Evolutionary conservation across 2,113 vertebrate species (phyloP).

Genomic region (Vombatus ursinus): DNA sequence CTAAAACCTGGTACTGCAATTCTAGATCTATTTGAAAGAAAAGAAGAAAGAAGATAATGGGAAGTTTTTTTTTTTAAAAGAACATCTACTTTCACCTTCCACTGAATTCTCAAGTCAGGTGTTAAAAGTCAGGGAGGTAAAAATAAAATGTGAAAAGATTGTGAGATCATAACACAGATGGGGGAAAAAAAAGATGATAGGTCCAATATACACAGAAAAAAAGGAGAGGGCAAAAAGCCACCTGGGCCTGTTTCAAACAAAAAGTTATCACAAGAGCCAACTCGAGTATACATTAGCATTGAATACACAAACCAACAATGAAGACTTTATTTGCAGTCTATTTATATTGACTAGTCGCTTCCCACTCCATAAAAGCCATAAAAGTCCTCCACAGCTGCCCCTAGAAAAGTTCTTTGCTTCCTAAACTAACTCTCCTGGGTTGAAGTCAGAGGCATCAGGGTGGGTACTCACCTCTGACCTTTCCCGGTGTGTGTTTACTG

Average conservation of each 20-base stretch:
- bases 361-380: not conserved
- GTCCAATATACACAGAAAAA: not conserved
- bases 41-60: not conserved
- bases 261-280: not conserved
- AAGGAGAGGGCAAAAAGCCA: not conserved
- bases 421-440: rapidly evolving
- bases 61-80: not conserved
- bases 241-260: not conserved
- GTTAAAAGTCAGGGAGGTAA: not conserved
- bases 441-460: not conserved
- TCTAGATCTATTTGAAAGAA: not conserved
- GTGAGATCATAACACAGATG: not conserved
- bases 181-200: not conserved
- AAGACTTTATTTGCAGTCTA: not conserved
- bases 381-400: not conserved
- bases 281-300: rapidly evolving
- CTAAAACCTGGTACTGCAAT: not conserved
- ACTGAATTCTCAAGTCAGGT: not conserved
- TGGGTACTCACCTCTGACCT: conserved; percentile 90
- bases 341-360: not conserved
- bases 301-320: rapidly evolving
- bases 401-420: rapidly evolving
- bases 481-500: conserved; percentile 96
- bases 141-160: not conserved
- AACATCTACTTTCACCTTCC: not conserved